These are phyloP conservation scores for Ginglymostoma cirratum DNA, from an alignment of 2,113 vertebrate species.

Conservation along the genomic window DNA sequence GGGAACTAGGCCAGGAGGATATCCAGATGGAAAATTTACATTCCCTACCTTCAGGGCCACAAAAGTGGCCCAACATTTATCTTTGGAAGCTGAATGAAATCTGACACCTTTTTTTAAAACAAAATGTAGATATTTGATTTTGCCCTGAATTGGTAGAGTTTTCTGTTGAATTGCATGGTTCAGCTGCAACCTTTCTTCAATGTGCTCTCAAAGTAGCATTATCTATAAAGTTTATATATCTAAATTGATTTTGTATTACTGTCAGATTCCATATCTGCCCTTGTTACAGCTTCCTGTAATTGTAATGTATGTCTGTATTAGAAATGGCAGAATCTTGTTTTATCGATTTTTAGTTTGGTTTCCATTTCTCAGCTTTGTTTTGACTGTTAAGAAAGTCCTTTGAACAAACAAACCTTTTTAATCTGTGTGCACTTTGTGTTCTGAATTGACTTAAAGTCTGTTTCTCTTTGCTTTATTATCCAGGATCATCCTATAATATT, in stretches of 20 bases:
- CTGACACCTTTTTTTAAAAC: background rate
- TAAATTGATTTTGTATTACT: background rate
- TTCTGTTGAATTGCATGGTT: background rate
- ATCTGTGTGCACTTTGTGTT: background rate
- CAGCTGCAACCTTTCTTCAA: background rate
- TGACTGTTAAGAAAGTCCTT: background rate
- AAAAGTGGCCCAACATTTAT: background rate
- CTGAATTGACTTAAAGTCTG: background rate
- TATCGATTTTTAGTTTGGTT: background rate
- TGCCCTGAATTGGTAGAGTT: too few species aligned
- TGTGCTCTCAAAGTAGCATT: background rate
- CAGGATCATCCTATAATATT: constrained; percentile 83
- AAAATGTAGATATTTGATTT: background rate
- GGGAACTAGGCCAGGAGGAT: background rate
- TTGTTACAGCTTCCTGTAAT: background rate
- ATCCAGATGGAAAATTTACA: background rate
- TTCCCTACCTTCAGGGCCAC: background rate
- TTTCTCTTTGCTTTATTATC: constrained; percentile 46
- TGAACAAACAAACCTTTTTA: background rate
- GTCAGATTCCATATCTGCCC: background rate
- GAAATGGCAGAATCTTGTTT: background rate
- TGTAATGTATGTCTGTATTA: background rate
- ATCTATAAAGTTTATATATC: background rate
- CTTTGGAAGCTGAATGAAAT: background rate
- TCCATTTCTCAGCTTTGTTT: background rate